Conservation (phyloP, 2,797 vertebrate species). For the Rhynchonycteris naso region DNA sequence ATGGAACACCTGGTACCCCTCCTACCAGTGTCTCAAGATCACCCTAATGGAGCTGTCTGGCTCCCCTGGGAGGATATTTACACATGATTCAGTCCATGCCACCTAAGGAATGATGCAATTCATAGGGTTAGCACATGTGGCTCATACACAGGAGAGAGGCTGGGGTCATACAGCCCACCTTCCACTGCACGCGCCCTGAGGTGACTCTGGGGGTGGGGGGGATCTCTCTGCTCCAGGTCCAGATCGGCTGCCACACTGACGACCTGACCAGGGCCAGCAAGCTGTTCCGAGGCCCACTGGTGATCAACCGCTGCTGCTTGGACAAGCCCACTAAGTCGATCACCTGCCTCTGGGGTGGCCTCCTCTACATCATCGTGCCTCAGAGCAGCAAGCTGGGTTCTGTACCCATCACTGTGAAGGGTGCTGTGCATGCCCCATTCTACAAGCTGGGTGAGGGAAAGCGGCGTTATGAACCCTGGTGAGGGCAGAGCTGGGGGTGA, state of each 20-base stretch:
- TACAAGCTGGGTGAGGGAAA: constrained; percentile 91
- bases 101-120: not conserved
- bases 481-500: not conserved
- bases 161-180: not conserved
- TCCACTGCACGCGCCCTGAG: fast-evolving
- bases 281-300: constrained; percentile 88
- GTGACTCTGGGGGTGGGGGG: not conserved
- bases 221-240: constrained; percentile 87
- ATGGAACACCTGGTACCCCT: not conserved
- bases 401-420: constrained; percentile 85
- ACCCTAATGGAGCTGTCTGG: not conserved
- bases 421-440: constrained; percentile 89
- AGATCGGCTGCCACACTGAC: constrained; percentile 93
- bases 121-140: not conserved
- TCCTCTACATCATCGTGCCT: constrained; percentile 92
- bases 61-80: not conserved
- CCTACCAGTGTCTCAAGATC: fast-evolving
- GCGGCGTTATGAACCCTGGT: fast-evolving
- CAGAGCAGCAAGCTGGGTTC: constrained; percentile 83
- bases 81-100: not conserved
- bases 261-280: constrained; percentile 79
- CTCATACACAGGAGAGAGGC: not conserved
- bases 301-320: constrained; percentile 86
- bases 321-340: constrained; percentile 86
- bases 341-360: constrained; percentile 94